These are phyloP conservation scores for Lasius platythorax DNA, from an alignment of 2,888 invertebrate species.

Conservation along the genomic window DNA sequence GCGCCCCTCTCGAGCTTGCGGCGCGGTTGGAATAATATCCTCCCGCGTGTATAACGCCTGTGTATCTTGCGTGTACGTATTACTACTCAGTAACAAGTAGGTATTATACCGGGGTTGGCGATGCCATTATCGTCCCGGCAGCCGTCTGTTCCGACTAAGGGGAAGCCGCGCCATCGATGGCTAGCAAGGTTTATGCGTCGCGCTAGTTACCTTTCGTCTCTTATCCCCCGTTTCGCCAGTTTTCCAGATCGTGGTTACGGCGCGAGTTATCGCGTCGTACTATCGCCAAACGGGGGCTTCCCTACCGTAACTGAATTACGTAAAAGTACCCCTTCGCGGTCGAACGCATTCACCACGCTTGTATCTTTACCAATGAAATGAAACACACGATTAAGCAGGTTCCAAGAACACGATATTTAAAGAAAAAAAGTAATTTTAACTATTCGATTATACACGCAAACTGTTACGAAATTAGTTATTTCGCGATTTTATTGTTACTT, in stretches of 20 bases:
- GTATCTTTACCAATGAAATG: not conserved
- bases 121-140: slow-evolving; percentile 63
- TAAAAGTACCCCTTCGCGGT: not conserved
- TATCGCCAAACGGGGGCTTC: slow-evolving; percentile 1
- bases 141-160: slow-evolving; percentile 64
- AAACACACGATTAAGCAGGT: not conserved
- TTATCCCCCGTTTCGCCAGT: slow-evolving; percentile 9
- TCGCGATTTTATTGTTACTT: not conserved
- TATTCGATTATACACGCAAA: not conserved
- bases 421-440: not conserved
- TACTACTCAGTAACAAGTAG: slow-evolving; percentile 83
- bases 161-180: slow-evolving; percentile 65
- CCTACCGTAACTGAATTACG: slow-evolving; percentile 19
- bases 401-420: not conserved
- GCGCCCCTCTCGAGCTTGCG: slow-evolving; percentile 71
- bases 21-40: slow-evolving; percentile 80
- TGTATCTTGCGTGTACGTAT: slow-evolving; percentile 73
- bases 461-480: not conserved
- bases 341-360: not conserved
- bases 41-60: slow-evolving; percentile 61
- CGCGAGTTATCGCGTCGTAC: slow-evolving; percentile 27
- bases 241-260: slow-evolving; percentile 35
- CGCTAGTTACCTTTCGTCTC: slow-evolving; percentile 26
- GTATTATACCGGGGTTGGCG: slow-evolving; percentile 76
- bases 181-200: slow-evolving; percentile 65